A percentile compares a stretch with the other conserved stretches of the same genome.
Evolutionary conservation across 2,797 vertebrate genomes (phyloP).

Genomic region (Spea hammondii): DNA sequence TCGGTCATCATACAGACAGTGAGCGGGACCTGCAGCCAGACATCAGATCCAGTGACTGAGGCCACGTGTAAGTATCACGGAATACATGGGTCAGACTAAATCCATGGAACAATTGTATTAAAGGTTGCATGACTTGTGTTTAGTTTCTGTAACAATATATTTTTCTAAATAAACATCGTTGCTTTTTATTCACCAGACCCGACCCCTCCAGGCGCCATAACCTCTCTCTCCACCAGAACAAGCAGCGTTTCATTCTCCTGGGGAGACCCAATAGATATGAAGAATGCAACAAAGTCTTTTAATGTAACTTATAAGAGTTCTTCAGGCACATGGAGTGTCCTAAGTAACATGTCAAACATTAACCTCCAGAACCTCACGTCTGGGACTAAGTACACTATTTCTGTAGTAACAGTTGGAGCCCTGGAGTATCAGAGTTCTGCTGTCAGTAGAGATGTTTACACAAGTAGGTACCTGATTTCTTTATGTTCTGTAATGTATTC

Average conservation of each 20-base stretch:
- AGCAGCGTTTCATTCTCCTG: neutral
- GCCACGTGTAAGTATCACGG: slow-evolving; percentile 27
- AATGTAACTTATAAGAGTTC: too few relatives aligned
- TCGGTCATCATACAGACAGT: slow-evolving; percentile 13
- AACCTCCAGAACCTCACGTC: slow-evolving; percentile 12
- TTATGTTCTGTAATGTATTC: too few relatives aligned
- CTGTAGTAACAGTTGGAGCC: slow-evolving; percentile 19
- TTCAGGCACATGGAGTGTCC: too few relatives aligned
- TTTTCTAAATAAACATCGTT: too few relatives aligned
- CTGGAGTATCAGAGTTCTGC: slow-evolving; percentile 1
- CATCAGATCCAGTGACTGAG: neutral
- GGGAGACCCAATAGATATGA: neutral
- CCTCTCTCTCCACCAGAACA: neutral
- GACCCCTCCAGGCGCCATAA: neutral
- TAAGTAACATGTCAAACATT: neutral
- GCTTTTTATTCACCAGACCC: too few relatives aligned
- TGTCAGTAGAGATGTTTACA: neutral
- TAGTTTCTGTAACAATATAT: too few relatives aligned
- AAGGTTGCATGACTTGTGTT: too few relatives aligned
- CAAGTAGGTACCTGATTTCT: too few relatives aligned
- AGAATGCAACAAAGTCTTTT: too few relatives aligned
- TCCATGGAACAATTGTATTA: too few relatives aligned
- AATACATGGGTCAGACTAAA: too few relatives aligned
- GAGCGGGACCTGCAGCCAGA: slow-evolving; percentile 3
- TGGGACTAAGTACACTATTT: slow-evolving; percentile 14